Base-by-base conservation (phyloP, 2,797 vertebrate species). In the Peromyscus melanophrys region DNA sequence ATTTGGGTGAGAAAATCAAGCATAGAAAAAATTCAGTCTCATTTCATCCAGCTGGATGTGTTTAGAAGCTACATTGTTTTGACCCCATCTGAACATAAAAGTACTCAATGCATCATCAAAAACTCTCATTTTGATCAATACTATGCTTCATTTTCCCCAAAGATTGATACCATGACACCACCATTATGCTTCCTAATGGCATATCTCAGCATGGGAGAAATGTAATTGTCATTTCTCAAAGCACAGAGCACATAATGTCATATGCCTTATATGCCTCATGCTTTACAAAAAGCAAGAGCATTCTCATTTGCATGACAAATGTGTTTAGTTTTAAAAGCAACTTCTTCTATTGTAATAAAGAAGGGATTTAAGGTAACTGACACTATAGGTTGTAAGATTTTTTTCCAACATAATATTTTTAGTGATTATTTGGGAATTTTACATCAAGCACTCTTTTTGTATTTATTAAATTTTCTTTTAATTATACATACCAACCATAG, bases 291-390 rank as follows among this genome's bases (percentile, higher is more conserved):
- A 96, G 69, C 71, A 89, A 89, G 46, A 95, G 34, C 87, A 61
- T 87, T 94, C n/a, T 89, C 80, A 96, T 96, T 98, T 96, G 34
- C 61, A 95, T 71, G 96, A 84, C 89, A 96, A 94, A 96, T 57
- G 61, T 88, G 57, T 88, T 96, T 94, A 78, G 86, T 65, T 86
- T 81, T 94, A 96, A 98, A 82, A 29, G 63, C 8, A 75, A 55
- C 73, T 93, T 93, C 21, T 97, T 87, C 91, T 82, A 63, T 21
- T 43, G n/a, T 65, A 96, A 78, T 21, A 91, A 95, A 91, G 87
- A 96, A 87, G 67, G 43, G 34, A 88, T 90, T 83, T 88, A 85
- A 98, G 63, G 40, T 97, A 96, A 97, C 95, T 95, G 96, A 97
- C 95, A 94, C n/a, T 90, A 67, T 97, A 97, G 34, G 63, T n/a